Conservation (phyloP, 2,888 invertebrate genomes). For the Norana najaformis region DNA sequence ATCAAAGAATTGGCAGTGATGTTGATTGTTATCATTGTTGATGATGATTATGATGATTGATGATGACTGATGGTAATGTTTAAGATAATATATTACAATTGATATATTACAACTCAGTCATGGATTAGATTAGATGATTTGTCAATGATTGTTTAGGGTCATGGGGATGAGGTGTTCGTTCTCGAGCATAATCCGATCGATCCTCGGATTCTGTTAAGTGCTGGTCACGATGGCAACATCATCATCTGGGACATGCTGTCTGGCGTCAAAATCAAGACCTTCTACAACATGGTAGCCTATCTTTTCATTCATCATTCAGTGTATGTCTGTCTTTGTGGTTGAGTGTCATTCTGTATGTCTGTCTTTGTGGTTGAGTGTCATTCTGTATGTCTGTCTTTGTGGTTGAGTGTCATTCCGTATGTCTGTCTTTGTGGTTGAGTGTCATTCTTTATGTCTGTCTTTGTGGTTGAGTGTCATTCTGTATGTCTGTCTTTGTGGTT, state of each 20-base stretch:
- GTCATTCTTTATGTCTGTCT: no score
- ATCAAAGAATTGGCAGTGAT: no score
- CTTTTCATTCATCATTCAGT: background rate
- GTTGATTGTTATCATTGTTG: no score
- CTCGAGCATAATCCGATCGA: conserved; percentile 88
- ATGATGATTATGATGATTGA: background rate
- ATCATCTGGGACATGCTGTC: conserved; percentile 65
- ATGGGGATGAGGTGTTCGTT: conserved; percentile 91
- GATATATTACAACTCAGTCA: background rate
- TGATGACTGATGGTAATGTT: background rate
- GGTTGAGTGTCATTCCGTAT: no score
- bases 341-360: background rate
- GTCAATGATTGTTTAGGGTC: conserved; percentile 67
- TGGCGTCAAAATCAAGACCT: conserved; percentile 61
- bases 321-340: background rate
- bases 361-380: no score
- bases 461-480: no score
- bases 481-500: no score
- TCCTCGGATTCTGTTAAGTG: conserved; percentile 76
- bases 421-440: no score
- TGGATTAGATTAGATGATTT: background rate
- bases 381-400: no score
- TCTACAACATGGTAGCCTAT: conserved; percentile 57
- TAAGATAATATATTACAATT: no score
- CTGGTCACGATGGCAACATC: conserved; percentile 90